Evolutionary conservation across 2,113 vertebrate species (phyloP).

Genomic region (Cephalopterus ornatus): DNA sequence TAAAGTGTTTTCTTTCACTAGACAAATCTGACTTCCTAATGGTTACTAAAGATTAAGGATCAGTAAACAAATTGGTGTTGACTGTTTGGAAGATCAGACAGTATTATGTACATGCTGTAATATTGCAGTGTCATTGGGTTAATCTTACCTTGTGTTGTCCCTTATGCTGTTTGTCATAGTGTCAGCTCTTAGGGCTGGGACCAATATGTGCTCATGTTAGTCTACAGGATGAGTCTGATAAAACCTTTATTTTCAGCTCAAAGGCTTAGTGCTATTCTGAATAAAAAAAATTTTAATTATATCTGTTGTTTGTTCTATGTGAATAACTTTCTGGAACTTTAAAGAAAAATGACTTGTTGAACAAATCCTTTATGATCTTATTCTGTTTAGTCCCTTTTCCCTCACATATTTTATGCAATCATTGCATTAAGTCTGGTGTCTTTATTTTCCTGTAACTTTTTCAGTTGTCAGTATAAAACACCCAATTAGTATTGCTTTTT

Average conservation of each 20-base stretch:
- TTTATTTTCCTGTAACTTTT: background rate
- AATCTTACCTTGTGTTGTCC: background rate
- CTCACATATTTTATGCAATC: background rate
- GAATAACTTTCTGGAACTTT: background rate
- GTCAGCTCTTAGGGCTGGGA: background rate
- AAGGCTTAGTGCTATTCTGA: background rate
- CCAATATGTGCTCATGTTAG: background rate
- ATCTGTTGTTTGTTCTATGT: background rate
- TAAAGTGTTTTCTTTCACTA: background rate
- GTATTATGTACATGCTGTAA: background rate
- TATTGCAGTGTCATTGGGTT: background rate
- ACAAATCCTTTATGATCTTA: background rate
- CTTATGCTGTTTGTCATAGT: background rate
- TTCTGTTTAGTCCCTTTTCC: background rate
- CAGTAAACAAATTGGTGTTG: background rate
- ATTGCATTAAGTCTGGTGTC: background rate
- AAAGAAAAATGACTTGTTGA: background rate
- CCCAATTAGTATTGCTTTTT: background rate
- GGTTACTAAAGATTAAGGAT: background rate
- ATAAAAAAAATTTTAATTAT: background rate
- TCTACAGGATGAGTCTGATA: background rate
- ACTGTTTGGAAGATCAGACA: background rate
- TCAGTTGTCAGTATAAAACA: background rate
- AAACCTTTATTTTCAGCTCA: background rate
- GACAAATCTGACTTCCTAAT: background rate